Conservation (phyloP, 2,113 vertebrate genomes). For the Datnioides undecimradiatus region DNA sequence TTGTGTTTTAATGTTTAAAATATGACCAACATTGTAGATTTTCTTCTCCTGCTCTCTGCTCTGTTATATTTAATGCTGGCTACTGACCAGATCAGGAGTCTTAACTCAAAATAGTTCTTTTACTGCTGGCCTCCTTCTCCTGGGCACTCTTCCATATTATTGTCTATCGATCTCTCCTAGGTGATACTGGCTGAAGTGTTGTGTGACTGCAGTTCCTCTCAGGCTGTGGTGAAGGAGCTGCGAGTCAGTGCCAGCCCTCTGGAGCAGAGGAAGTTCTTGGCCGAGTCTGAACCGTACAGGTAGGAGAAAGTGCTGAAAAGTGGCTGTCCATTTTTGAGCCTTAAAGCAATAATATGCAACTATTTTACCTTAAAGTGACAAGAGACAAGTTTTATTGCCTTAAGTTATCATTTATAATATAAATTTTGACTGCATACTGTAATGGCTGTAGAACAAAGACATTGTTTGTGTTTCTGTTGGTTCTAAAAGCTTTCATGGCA, state of each 20-base stretch:
- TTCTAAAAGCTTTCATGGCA: no score
- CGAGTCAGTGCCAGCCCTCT: constrained; percentile 89
- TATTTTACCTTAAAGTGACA: background rate
- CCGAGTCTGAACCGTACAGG: constrained; percentile 93
- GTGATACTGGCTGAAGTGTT: constrained; percentile 93
- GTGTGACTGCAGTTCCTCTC: constrained; percentile 91
- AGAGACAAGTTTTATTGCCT: no score
- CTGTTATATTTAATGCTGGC: constrained; percentile 18
- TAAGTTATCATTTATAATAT: no score
- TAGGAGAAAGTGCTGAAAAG: constrained; percentile 58
- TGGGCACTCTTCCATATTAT: constrained; percentile 17
- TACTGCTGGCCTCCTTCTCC: constrained; percentile 14
- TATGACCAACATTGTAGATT: background rate
- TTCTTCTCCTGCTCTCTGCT: constrained; percentile 8
- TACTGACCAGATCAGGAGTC: constrained; percentile 23
- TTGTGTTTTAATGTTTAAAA: background rate
- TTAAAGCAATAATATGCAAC: background rate
- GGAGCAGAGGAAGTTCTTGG: constrained; percentile 94
- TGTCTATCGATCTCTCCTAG: constrained; percentile 71
- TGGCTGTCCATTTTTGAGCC: constrained; percentile 23
- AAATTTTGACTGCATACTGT: no score
- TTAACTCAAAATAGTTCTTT: constrained; percentile 32
- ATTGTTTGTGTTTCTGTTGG: no score
- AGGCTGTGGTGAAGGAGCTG: constrained; percentile 94
- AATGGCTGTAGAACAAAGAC: no score